Evolutionary conservation across 2,888 invertebrate genomes (phyloP), one percentile per base, ranked within the genome.

Genomic region (Ophonus ardosiacus): DNA sequence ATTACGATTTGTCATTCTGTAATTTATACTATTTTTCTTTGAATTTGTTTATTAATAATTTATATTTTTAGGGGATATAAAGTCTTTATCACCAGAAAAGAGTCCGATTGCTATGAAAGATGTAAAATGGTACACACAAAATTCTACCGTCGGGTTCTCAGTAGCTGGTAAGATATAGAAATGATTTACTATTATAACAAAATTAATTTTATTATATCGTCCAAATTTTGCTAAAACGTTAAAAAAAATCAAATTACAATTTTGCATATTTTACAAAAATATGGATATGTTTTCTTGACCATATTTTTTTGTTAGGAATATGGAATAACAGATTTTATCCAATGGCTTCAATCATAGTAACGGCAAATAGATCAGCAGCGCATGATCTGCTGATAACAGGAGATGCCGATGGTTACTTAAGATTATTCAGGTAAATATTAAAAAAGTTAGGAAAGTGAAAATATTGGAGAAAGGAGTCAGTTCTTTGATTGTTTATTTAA

Each of bases 301-400:
- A 24, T 31, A 31, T 5, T 0, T 31, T 31, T 31, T 31, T 71
- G 57, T 68, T 88, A 96, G 96, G 96, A 80, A 95, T 97, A 92
- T 97, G 97, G 97, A 97, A 96, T 89, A 97, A 97, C 90, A 94
- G 97, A 24, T 97, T 96, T 91, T 97, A 97, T 89, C 96, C 96
- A 43, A 95, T 96, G 93, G 95, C 96, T 38, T 96, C 96, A n/a
- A 93, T 97, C 68, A 94, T 97, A 86, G 94, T 96, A 61, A 95
- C 97, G 0, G 95, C 96, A 8, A 96, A 96, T 91, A 94, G 97
- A 86, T 95, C 97, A 13, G 94, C 96, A 0, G 96, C 96, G 5
- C 96, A 97, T 86, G 97, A 98, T 89, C 93, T 97, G 87, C 92
- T 98, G 0, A 94, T 96, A 40, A 95, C 96, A 61, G 98, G 98